Base-by-base conservation (phyloP, 2,797 vertebrate species). In the Protosalanx chinensis region DNA sequence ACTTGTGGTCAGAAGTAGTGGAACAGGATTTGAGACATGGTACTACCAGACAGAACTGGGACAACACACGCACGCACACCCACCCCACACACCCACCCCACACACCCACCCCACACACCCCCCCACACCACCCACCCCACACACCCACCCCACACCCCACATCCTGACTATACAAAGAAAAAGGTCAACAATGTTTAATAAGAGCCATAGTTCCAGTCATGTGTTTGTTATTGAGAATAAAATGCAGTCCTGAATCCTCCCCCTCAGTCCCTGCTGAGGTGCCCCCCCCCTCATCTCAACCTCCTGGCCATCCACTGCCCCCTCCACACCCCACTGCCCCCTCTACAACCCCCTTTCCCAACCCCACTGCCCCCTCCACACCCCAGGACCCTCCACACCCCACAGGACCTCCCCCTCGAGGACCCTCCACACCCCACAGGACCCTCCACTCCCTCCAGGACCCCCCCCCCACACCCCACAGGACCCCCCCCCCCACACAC, bases 61-160 rank as follows among this genome's bases (percentile, higher is more conserved):
- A 41, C 7, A 10, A 2, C 37, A 10, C 2, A 2, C 37, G 8
- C 2, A 41, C 37, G 8, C 37, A 41, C 37, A 10, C 37, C 8
- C 37, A 10, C 8, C 8, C 37, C 33, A 41, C 37, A 41, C 37
- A 12, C 8, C 0, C 37, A 1, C 77, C 46, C 56, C 20, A 64
- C 73, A 73, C 23, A 27, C 23, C 23, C 23, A 27, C n/a, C n/a
- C n/a, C 23, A 27, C 23, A 27, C 23, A 27, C 23, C 68, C 16
- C n/a, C n/a, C n/a, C n/a, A n/a, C n/a, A n/a, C n/a, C 60, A 82
- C 49, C 13, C 65, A 5, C 53, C 64, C 68, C 16, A 70, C 41
- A 49, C 33, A 64, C 33, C 69, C 57, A 51, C 51, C 41, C 29
- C 8, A 23, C 23, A 53, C 27, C 27, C 23, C 51, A 41, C 12